Conservation (phyloP, 2,888 invertebrate genomes). For the Apamea anceps region DNA sequence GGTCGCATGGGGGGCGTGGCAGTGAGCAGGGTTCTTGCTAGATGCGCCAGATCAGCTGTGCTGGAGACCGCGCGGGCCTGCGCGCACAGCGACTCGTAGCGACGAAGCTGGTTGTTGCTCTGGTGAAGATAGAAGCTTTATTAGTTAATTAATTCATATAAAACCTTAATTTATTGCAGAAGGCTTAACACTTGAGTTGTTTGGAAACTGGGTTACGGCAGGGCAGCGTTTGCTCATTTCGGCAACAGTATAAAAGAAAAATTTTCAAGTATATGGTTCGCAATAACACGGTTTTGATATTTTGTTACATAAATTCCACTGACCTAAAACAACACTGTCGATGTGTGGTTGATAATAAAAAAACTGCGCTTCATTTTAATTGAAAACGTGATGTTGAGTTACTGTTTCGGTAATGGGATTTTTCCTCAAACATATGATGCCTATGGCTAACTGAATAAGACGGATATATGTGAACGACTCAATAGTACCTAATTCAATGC, state of each 20-base stretch:
- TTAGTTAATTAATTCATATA: neutral
- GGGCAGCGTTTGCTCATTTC: neutral
- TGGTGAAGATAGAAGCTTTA: conserved; percentile 76
- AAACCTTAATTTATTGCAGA: neutral
- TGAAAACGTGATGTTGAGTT: neutral
- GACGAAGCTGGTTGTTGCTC: conserved; percentile 95
- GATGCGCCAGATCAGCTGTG: conserved; percentile 93
- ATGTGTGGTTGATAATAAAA: neutral
- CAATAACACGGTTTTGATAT: neutral
- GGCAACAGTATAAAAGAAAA: neutral
- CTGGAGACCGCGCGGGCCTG: conserved; percentile 94
- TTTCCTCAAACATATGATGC: neutral
- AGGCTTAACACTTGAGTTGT: neutral
- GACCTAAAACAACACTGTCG: neutral
- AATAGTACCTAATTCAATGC: neutral
- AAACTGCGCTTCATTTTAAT: neutral
- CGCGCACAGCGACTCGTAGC: conserved; percentile 95
- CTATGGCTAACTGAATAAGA: neutral
- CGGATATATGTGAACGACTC: neutral
- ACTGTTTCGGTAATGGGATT: neutral
- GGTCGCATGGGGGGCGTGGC: conserved; percentile 91
- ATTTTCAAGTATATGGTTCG: neutral
- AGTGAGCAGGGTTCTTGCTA: conserved; percentile 95
- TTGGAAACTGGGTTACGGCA: neutral
- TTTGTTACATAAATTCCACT: neutral